Conservation (phyloP, 2,888 invertebrate species). For the Lasiommata megera region DNA sequence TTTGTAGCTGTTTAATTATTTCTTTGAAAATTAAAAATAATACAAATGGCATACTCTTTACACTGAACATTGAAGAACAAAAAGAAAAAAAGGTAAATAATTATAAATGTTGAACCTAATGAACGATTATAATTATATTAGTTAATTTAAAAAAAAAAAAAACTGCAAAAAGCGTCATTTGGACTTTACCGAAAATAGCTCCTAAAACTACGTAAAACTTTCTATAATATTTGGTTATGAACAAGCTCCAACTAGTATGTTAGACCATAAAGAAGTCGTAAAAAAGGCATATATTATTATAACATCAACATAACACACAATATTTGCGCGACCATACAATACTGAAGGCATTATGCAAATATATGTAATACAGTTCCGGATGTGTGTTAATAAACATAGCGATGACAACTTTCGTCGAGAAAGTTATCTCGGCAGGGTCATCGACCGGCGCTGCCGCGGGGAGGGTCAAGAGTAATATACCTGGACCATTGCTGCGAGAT, state of each 20-base stretch:
- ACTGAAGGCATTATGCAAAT: conserved; percentile 24
- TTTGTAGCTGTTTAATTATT: no score
- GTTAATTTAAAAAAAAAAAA: no score
- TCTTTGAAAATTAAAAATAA: no score
- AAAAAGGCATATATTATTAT: conserved; percentile 2
- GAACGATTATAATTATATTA: no score
- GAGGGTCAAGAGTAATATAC: conserved; percentile 6
- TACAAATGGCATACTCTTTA: no score
- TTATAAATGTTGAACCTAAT: no score
- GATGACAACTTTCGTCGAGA: conserved; percentile 35
- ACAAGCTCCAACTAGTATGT: background rate
- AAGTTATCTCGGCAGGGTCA: conserved; percentile 13
- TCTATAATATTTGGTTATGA: background rate
- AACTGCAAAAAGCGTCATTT: no score
- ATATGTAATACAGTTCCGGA: conserved; percentile 29
- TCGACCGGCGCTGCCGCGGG: background rate
- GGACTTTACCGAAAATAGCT: no score
- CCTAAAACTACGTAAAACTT: background rate
- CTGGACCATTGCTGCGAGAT: conserved; percentile 1
- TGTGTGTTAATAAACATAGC: conserved; percentile 25
- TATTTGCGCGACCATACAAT: conserved; percentile 13
- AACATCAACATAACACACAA: no score
- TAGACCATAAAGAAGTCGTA: background rate
- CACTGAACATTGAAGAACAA: no score
- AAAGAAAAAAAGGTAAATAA: no score